These are phyloP conservation scores for Pogonus chalceus DNA, from an alignment of 1,140 invertebrate species.

Conservation along the genomic window DNA sequence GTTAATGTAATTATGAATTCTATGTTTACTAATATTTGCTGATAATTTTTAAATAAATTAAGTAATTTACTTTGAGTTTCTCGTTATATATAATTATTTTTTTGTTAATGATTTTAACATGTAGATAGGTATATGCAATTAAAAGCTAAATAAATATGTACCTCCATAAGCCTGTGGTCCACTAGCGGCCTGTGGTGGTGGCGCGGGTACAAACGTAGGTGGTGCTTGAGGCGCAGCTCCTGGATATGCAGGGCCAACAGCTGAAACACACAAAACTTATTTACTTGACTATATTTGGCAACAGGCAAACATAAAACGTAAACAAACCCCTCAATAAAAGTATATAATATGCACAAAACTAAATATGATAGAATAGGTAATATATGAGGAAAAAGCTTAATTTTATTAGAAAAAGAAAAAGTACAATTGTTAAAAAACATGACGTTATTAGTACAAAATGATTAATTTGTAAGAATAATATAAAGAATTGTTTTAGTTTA, in stretches of 20 bases:
- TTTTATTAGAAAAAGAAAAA: background rate
- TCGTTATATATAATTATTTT: background rate
- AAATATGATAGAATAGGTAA: background rate
- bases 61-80: background rate
- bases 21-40: background rate
- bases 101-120: background rate
- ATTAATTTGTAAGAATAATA: too few relatives aligned
- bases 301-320: too few relatives aligned
- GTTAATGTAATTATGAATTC: background rate
- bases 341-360: conserved; percentile 5
- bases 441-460: too few relatives aligned
- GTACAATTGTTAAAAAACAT: too few relatives aligned
- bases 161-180: conserved; percentile 34
- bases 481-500: too few relatives aligned
- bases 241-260: conserved; percentile 29
- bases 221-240: conserved; percentile 23
- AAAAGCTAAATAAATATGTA: conserved; percentile 10
- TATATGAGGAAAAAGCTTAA: background rate
- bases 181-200: conserved; percentile 30
- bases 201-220: conserved; percentile 30
- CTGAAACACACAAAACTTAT: conserved; percentile 22
- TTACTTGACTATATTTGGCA: too few relatives aligned
- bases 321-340: conserved; percentile 6
- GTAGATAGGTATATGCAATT: too few relatives aligned
- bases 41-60: too few relatives aligned